phyloP scores from a whole-genome alignment of 2,888 invertebrate species.

The Strigamia transsilvanica region DNA sequence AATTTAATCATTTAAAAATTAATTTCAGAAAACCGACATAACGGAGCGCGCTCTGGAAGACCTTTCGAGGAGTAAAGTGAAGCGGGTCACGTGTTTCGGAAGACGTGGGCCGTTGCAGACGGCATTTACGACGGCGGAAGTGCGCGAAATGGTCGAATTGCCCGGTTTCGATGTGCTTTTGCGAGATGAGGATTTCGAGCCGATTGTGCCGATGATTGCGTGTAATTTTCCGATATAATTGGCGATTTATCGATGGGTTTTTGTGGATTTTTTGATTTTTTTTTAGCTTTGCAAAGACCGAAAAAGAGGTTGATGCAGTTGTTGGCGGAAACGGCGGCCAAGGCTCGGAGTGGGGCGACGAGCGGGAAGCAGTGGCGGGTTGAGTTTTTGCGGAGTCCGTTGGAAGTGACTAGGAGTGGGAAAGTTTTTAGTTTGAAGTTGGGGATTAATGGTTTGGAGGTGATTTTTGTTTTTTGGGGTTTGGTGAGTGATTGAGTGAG shows the following conservation, averaged over 20 bases:
- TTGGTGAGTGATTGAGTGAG: not conserved
- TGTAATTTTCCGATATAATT: not conserved
- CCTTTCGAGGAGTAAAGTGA: constrained; percentile 78
- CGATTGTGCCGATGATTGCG: constrained; percentile 52
- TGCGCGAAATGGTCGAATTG: constrained; percentile 89
- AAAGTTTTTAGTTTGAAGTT: not conserved
- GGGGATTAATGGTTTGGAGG: constrained; percentile 16
- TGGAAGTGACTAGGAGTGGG: not conserved
- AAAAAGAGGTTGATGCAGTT: not conserved
- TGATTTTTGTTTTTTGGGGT: constrained; percentile 12
- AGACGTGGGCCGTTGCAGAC: constrained; percentile 95
- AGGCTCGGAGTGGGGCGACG: no score
- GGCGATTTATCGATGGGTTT: no score
- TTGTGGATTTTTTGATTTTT: no score
- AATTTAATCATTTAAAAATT: not conserved
- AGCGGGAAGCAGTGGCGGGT: no score
- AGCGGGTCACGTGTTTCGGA: constrained; percentile 84
- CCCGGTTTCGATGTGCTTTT: constrained; percentile 75
- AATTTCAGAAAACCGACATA: constrained; percentile 81
- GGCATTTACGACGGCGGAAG: constrained; percentile 96
- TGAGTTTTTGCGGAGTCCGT: not conserved
- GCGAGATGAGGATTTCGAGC: constrained; percentile 74
- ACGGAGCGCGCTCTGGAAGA: constrained; percentile 81
- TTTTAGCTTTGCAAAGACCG: no score
- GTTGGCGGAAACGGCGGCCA: not conserved